These are phyloP conservation scores for Phasia obesa DNA, from an alignment of 2,888 invertebrate genomes.

Conservation along the genomic window DNA sequence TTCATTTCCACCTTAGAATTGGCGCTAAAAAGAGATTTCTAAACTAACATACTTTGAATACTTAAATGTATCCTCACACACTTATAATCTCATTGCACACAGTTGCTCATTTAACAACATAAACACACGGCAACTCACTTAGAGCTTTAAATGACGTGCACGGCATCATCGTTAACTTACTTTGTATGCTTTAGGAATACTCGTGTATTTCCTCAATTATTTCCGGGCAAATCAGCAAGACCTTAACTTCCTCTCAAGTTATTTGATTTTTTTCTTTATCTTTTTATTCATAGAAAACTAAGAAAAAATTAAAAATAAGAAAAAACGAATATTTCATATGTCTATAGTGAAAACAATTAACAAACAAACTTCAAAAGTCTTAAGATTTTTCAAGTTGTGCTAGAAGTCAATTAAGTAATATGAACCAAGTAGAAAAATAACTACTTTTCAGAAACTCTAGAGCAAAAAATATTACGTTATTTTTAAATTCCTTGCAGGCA, in stretches of 20 bases:
- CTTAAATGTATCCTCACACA: not conserved
- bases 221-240: slow-evolving; percentile 67
- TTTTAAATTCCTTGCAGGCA: too few relatives aligned
- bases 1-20: slow-evolving; percentile 66
- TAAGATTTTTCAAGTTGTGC: too few relatives aligned
- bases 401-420: too few relatives aligned
- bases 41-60: not conserved
- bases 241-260: slow-evolving; percentile 64
- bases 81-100: not conserved
- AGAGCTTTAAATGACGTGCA: not conserved
- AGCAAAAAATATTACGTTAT: too few relatives aligned
- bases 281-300: slow-evolving; percentile 49
- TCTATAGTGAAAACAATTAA: not conserved
- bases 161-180: slow-evolving; percentile 40
- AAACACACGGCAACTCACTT: too few relatives aligned
- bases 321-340: not conserved
- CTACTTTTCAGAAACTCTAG: too few relatives aligned
- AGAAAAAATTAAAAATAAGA: slow-evolving; percentile 27
- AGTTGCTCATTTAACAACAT: too few relatives aligned
- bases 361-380: too few relatives aligned
- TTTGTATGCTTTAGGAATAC: slow-evolving; percentile 46
- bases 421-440: too few relatives aligned
- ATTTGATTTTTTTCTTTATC: slow-evolving; percentile 42
- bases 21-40: slow-evolving; percentile 64
- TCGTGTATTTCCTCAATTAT: slow-evolving; percentile 64